Evolutionary conservation across 1,140 invertebrate species (phyloP), one percentile per base, ranked within the genome.

Genomic region (Zaprionus lachaisei): DNA sequence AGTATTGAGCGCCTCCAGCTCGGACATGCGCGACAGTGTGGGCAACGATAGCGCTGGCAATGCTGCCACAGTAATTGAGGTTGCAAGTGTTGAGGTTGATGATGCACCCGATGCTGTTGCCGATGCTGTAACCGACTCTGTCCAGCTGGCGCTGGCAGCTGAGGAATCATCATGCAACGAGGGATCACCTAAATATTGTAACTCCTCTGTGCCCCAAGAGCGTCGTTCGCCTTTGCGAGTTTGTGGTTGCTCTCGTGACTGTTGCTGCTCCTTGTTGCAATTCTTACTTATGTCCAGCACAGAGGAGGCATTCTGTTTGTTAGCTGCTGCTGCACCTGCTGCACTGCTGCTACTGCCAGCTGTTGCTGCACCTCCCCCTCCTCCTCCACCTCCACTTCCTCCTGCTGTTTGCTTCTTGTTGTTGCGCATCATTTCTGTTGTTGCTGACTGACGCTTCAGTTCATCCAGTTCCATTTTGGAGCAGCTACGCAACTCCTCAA

Each of bases 171-270:
- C 41, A 2, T 47, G n/a, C 38, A 41, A 41, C 0, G 41, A 9
- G 41, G 41, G n/a, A 17, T 84, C 83, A 5, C 79, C 90, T 74
- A 93, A 66, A 79, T 92, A 93, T 55, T 91, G 87, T 24, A 93
- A 37, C 60, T 95, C 95, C 67, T 95, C 94, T 22, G 94, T 95
- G 7, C 95, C 95, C 95, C 95, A 95, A 3, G 95, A 95, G 67
- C 94, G 91, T 15, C 95, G 93, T 77, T 95, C 95, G 20, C 94
- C 77, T 41, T 91, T 92, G 17, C 87, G 82, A 6, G 72, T 20
- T 24, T 17, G 77, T 4, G 11, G 68, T 2, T 64, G 60, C 37
- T 22, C 28, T 24, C 12, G 72, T 7, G 38, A 17, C 6, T 75
- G 63, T 5, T 65, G 69, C 12, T 31, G 51, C 17, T 90, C 78